These are phyloP conservation scores for Mesorhabditis belari DNA, from an alignment of 2,888 invertebrate species.

Conservation along the genomic window DNA sequence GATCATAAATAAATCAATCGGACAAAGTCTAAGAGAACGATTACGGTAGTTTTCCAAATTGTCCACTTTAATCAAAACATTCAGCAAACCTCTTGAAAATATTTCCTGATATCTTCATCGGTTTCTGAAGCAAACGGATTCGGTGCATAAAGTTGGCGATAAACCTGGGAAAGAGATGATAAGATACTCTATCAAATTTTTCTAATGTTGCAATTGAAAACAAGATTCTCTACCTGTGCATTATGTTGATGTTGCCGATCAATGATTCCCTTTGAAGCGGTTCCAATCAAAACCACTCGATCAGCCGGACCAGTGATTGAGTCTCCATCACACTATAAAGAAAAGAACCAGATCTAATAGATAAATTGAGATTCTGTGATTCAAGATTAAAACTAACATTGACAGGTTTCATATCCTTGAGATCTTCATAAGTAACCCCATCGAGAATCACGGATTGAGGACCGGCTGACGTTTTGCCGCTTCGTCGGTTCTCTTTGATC, in stretches of 20 bases:
- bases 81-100: constrained; percentile 66
- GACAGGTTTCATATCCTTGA: background rate
- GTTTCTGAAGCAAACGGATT: constrained; percentile 96
- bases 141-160: constrained; percentile 93
- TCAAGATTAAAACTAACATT: background rate
- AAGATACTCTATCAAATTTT: background rate
- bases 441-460: constrained; percentile 96
- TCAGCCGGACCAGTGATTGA: constrained; percentile 60
- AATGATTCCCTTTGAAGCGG: constrained; percentile 93
- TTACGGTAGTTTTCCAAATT: too few relatives aligned
- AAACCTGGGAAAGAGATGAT: constrained; percentile 55
- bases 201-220: too few relatives aligned
- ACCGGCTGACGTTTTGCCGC: constrained; percentile 90
- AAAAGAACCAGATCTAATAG: background rate
- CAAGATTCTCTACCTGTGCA: constrained; percentile 63
- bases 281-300: constrained; percentile 80
- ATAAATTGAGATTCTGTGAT: background rate
- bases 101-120: constrained; percentile 89
- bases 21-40: too few relatives aligned
- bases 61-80: too few relatives aligned
- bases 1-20: too few relatives aligned
- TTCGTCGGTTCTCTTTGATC: constrained; percentile 63
- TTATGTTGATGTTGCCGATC: constrained; percentile 97
- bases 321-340: constrained; percentile 62
- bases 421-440: constrained; percentile 92